These are phyloP conservation scores for Bimastos eiseni DNA, from an alignment of 2,888 invertebrate genomes.

Conservation along the genomic window DNA sequence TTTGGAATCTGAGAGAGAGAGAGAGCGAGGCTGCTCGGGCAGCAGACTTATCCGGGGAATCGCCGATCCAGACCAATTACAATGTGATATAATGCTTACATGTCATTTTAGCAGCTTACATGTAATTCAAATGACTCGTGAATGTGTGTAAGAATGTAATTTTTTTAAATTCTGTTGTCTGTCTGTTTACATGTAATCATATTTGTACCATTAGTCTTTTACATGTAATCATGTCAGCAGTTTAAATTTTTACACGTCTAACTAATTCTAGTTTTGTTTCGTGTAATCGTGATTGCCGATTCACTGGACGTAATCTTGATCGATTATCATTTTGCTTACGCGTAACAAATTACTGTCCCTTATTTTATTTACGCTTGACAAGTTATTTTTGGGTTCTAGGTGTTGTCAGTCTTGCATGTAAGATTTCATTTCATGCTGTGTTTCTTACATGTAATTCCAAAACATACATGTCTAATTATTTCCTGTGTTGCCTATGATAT, in stretches of 20 bases:
- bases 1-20: constrained; percentile 46
- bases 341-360: neutral
- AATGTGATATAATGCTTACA: neutral
- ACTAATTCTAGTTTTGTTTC: neutral
- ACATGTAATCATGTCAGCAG: neutral
- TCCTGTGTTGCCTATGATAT: neutral
- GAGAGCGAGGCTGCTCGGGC: neutral
- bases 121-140: neutral
- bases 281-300: neutral
- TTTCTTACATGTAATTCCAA: neutral
- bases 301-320: neutral
- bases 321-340: neutral
- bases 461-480: neutral
- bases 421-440: neutral
- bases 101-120: neutral
- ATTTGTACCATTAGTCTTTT: neutral
- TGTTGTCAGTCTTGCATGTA: neutral
- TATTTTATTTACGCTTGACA: neutral
- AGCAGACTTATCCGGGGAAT: neutral
- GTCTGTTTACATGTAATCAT: constrained; percentile 13
- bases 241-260: neutral
- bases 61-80: neutral
- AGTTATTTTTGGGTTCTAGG: neutral
- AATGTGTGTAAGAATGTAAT: neutral
- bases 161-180: neutral